A percentile compares a stretch with the other conserved stretches of the same genome.
These are phyloP conservation scores for Cataglyphis livida DNA, from an alignment of 2,888 invertebrate genomes.

Conservation along the genomic window DNA sequence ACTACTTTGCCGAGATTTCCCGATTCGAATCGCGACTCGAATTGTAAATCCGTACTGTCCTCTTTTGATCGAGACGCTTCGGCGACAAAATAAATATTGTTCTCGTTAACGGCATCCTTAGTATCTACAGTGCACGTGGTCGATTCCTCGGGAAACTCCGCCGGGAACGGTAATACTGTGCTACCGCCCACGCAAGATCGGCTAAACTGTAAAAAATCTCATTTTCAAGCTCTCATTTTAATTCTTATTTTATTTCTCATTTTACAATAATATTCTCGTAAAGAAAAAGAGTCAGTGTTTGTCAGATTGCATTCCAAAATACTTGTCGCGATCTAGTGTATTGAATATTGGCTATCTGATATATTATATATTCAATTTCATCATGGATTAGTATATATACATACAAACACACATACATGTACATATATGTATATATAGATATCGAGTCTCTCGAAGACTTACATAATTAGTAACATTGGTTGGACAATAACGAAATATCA, in stretches of 20 bases:
- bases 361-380: neutral
- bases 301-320: neutral
- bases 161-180: slow-evolving; percentile 85
- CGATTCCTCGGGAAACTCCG: slow-evolving; percentile 64
- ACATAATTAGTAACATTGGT: slow-evolving; percentile 96
- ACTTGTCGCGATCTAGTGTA: neutral
- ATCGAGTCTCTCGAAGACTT: slow-evolving; percentile 84
- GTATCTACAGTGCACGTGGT: slow-evolving; percentile 58
- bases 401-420: neutral
- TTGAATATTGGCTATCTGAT: neutral
- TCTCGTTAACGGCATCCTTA: slow-evolving; percentile 14
- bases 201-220: slow-evolving; percentile 89
- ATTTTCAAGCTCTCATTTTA: neutral
- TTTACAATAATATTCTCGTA: neutral
- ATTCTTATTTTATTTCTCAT: neutral
- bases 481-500: slow-evolving; percentile 94
- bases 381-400: neutral
- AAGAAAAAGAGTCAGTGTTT: neutral
- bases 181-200: slow-evolving; percentile 94
- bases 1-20: slow-evolving; percentile 97
- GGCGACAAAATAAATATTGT: slow-evolving; percentile 55
- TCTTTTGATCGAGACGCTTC: slow-evolving; percentile 29
- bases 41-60: slow-evolving; percentile 88
- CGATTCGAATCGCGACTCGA: slow-evolving; percentile 97
- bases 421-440: too few species aligned